phyloP scores from a whole-genome alignment of 2,888 invertebrate genomes.

The Sussaba pulchella region DNA sequence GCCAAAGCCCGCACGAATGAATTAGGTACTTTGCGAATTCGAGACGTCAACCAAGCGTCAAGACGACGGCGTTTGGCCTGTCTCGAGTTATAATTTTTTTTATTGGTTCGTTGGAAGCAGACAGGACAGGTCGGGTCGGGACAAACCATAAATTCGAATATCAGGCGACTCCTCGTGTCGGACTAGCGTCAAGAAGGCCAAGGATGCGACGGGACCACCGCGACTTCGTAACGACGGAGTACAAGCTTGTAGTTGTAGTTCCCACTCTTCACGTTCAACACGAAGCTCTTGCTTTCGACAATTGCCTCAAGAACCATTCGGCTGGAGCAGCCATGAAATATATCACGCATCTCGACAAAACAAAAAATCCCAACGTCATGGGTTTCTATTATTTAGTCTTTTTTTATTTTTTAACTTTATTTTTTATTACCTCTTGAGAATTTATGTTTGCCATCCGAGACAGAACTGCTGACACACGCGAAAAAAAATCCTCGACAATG shows the following conservation, averaged over 20 bases:
- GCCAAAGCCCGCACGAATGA: conserved; percentile 21
- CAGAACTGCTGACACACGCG: too few species aligned
- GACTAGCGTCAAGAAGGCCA: conserved; percentile 29
- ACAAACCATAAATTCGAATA: conserved; percentile 60
- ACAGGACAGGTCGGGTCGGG: conserved; percentile 28
- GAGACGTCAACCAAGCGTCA: background rate
- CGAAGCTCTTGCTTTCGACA: conserved; percentile 1
- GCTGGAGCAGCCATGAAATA: background rate
- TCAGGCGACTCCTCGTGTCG: conserved; percentile 29
- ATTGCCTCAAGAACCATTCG: conserved; percentile 30
- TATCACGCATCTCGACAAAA: too few species aligned
- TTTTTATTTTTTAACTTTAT: too few species aligned
- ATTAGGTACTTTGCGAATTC: conserved; percentile 45
- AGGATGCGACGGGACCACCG: conserved; percentile 37
- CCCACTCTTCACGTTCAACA: background rate
- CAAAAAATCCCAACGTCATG: too few species aligned
- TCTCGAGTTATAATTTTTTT: conserved; percentile 53
- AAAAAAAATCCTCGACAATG: background rate
- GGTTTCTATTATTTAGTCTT: too few species aligned
- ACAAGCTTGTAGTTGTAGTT: background rate
- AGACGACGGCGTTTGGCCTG: background rate
- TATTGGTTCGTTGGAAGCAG: conserved; percentile 41
- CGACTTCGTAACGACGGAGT: conserved; percentile 7
- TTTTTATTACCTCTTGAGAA: too few species aligned
- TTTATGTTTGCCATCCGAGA: too few species aligned